Evolutionary conservation across 2,888 invertebrate species (phyloP).

Genomic region (Galerucella calmariensis): DNA sequence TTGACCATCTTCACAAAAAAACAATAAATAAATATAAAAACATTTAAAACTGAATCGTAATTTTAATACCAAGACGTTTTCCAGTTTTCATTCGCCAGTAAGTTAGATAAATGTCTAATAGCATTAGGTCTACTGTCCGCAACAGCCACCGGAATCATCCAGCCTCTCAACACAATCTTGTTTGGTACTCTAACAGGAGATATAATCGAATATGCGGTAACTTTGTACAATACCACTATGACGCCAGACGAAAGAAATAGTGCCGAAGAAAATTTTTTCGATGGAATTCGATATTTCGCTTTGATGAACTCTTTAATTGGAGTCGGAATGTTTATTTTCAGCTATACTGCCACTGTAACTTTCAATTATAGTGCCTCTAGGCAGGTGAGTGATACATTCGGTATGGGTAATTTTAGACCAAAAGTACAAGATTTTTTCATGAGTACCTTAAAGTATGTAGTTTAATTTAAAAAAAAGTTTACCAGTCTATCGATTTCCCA

Average conservation of each 20-base stretch:
- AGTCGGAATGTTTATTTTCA: slow-evolving; percentile 69
- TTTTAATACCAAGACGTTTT: slow-evolving; percentile 46
- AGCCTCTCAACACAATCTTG: slow-evolving; percentile 76
- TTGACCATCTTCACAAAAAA: too few species aligned
- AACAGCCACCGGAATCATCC: slow-evolving; percentile 71
- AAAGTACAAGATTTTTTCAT: too few species aligned
- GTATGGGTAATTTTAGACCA: too few species aligned
- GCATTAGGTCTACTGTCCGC: slow-evolving; percentile 70
- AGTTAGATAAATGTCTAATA: slow-evolving; percentile 70
- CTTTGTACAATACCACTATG: slow-evolving; percentile 20
- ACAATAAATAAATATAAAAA: too few species aligned
- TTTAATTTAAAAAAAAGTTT: too few species aligned
- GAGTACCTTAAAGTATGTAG: too few species aligned
- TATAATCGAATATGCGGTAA: slow-evolving; percentile 65
- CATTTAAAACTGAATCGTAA: too few species aligned
- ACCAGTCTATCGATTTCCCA: too few species aligned
- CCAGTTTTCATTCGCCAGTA: slow-evolving; percentile 76
- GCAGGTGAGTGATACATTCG: slow-evolving; percentile 67
- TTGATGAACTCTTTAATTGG: slow-evolving; percentile 74
- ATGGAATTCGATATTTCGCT: slow-evolving; percentile 69
- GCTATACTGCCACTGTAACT: slow-evolving; percentile 73
- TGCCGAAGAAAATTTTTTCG: slow-evolving; percentile 65
- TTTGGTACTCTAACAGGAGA: slow-evolving; percentile 74
- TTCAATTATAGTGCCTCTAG: slow-evolving; percentile 79
- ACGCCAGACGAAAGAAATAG: slow-evolving; percentile 49